These are phyloP conservation scores for Neodiprion lecontei DNA, from an alignment of 1,140 invertebrate species.

Conservation along the genomic window DNA sequence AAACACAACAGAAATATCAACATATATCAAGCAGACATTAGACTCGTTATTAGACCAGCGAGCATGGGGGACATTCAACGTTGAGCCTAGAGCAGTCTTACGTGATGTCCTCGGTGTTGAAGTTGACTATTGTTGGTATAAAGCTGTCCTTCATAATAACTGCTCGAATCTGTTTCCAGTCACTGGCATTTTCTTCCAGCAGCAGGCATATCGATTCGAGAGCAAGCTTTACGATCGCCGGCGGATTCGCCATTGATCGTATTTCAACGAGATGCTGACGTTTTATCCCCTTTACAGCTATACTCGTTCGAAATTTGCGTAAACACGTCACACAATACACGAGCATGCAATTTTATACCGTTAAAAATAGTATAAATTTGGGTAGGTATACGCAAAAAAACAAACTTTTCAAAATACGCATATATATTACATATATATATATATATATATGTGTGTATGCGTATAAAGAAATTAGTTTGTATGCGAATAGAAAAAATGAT, in stretches of 20 bases:
- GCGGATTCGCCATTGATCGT: constrained; percentile 93
- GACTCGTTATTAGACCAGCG: constrained; percentile 38
- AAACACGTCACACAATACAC: not conserved
- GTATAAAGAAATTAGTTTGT: too few species aligned
- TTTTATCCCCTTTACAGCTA: constrained; percentile 96
- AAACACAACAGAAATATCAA: constrained; percentile 35
- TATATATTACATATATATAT: too few species aligned
- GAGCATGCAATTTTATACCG: not conserved
- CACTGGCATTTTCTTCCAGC: constrained; percentile 86
- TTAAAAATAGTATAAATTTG: not conserved
- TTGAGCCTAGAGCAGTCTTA: constrained; percentile 74
- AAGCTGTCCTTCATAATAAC: constrained; percentile 98
- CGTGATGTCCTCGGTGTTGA: constrained; percentile 93
- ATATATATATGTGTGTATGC: too few species aligned
- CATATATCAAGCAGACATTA: constrained; percentile 44
- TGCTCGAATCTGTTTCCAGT: constrained; percentile 93
- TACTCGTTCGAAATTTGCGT: constrained; percentile 38
- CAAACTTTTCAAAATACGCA: too few species aligned
- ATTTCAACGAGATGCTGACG: constrained; percentile 96
- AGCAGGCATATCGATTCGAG: constrained; percentile 95
- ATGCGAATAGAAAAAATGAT: too few species aligned
- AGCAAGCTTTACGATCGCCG: constrained; percentile 90
- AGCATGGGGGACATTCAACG: constrained; percentile 43
- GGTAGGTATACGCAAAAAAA: too few species aligned
- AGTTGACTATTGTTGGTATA: constrained; percentile 97